Evolutionary conservation across 2,888 invertebrate genomes (phyloP).

Genomic region (Biston betularia): DNA sequence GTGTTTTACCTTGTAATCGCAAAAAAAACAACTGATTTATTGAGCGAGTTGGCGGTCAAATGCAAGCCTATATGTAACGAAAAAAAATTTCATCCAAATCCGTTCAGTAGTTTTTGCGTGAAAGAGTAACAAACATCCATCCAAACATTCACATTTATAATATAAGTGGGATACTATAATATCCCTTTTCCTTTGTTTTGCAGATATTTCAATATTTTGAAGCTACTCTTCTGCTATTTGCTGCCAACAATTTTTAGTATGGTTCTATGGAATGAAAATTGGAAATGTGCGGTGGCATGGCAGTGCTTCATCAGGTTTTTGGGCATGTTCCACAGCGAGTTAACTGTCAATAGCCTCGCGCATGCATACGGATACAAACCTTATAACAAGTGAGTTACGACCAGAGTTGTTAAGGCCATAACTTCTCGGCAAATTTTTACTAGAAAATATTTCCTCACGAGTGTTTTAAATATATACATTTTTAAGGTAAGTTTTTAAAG

Average conservation of each 20-base stretch:
- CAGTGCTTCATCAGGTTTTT: constrained; percentile 91
- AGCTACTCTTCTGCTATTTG: constrained; percentile 90
- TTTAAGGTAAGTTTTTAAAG: no score
- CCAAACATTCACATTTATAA: no score
- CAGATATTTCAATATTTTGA: constrained; percentile 89
- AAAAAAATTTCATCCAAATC: no score
- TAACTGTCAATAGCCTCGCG: constrained; percentile 95
- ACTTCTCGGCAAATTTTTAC: neutral
- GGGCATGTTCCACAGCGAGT: constrained; percentile 93
- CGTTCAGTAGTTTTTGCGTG: no score
- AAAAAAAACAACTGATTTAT: no score
- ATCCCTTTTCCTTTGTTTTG: constrained; percentile 6
- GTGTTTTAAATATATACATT: no score
- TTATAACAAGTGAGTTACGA: constrained; percentile 73
- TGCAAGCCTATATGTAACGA: no score
- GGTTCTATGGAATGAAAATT: constrained; percentile 90
- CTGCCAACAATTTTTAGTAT: constrained; percentile 90
- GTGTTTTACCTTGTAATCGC: no score
- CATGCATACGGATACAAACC: constrained; percentile 89
- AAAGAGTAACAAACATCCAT: no score
- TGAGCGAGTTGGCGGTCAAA: no score
- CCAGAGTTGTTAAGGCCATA: neutral
- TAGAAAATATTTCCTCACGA: no score
- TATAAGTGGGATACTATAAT: no score
- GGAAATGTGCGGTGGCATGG: constrained; percentile 89